Evolutionary conservation across 1,140 invertebrate species (phyloP), one percentile per base, ranked within the genome.

Genomic region (Panagrolaimus sp.): DNA sequence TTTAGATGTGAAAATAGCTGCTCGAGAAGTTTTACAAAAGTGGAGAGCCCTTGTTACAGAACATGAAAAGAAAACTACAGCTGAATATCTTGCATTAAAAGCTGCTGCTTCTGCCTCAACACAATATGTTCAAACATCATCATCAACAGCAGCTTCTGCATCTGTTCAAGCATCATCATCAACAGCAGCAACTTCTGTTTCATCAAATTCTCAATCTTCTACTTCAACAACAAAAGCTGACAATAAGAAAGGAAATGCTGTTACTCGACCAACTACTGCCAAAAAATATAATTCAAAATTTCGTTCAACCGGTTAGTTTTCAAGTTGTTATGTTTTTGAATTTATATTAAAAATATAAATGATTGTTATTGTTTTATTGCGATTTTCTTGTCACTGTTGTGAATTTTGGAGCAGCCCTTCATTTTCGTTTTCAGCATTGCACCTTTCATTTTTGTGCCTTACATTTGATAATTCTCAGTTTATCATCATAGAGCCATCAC

Each of bases 261-360:
- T 38, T 38, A 4, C 51, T 0, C 11, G 51, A 25, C 51, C 51
- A 11, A 57, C n/a, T 11, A 57, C 51, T 11, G 51, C 51, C 0
- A n/a, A 16, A 27, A 57, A 14, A 2, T 20, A 16, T 20, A 20
- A 57, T 9, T 20, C 51, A 9, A 57, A 57, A 23, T 57, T 57
- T 20, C 51, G 51, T n/a, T n/a, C 11, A 57, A 57, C 51, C 20
- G 51, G 51, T 57, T 20, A 57, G 51, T n/a, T n/a, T n/a, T n/a
- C n/a, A n/a, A n/a, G n/a, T n/a, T 25, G n/a, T 57, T n/a, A 4
- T 8, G 4, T n/a, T n/a, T n/a, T n/a, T n/a, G 11, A 25, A 20
- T 11, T 20, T 0, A n/a, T 57, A 2, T 57, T 8, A 13, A 23
- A 1, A 0, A 11, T 5, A 23, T n/a, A 20, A 11, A 57, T 27